A percentile compares a stretch with the other conserved stretches of the same genome.
These are phyloP conservation scores for Halichoerus grypus DNA, from an alignment of 2,113 vertebrate species.

Conservation along the genomic window DNA sequence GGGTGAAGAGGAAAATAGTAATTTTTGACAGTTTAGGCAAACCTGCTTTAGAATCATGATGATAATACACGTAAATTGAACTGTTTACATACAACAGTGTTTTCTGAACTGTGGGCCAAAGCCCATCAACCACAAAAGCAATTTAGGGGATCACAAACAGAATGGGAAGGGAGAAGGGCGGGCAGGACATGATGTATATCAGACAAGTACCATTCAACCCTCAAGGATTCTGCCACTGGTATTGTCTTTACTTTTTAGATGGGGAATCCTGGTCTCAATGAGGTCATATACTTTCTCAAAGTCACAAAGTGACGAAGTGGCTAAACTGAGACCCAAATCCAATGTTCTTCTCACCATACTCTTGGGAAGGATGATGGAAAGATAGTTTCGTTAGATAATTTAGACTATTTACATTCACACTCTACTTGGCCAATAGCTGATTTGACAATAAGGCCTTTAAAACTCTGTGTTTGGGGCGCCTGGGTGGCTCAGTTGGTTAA, in stretches of 20 bases:
- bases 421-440: not conserved
- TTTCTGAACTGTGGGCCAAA: not conserved
- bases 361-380: not conserved
- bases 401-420: not conserved
- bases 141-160: not conserved
- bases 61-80: not conserved
- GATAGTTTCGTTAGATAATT: not conserved
- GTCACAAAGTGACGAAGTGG: not conserved
- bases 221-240: too few species aligned
- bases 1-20: not conserved
- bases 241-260: not conserved
- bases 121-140: not conserved
- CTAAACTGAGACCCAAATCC: not conserved
- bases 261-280: not conserved
- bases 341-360: not conserved
- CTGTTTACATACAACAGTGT: not conserved
- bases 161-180: too few species aligned
- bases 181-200: accelerated
- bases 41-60: not conserved
- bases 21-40: not conserved
- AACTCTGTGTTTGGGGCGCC: not conserved
- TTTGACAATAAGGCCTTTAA: not conserved
- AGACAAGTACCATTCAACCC: not conserved
- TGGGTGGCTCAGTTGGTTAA: too few species aligned
- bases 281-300: not conserved